These are phyloP conservation scores for Trichomycterus rosablanca DNA, from an alignment of 2,113 vertebrate species.

Conservation along the genomic window DNA sequence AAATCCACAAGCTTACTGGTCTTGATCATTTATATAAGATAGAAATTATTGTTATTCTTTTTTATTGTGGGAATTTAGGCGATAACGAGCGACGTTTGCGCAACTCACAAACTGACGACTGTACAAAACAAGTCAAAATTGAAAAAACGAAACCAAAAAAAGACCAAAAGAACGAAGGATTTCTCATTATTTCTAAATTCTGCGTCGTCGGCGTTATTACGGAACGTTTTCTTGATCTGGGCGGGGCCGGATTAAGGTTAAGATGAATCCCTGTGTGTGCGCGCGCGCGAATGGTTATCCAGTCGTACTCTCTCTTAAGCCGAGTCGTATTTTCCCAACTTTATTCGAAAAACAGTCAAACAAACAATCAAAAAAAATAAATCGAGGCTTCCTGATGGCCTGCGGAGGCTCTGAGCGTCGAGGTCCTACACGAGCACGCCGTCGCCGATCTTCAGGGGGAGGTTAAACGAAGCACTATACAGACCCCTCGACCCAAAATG, in stretches of 20 bases:
- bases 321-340: not conserved
- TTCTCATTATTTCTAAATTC: no score
- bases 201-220: no score
- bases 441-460: slow-evolving; percentile 82
- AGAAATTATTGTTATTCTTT: slow-evolving; percentile 66
- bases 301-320: not conserved
- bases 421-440: slow-evolving; percentile 59
- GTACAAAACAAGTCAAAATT: no score
- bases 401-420: slow-evolving; percentile 67
- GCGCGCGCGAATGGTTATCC: not conserved
- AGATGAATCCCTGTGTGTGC: no score
- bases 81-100: slow-evolving; percentile 68
- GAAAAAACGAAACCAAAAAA: no score
- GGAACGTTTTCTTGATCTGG: not conserved
- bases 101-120: slow-evolving; percentile 72
- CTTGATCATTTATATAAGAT: slow-evolving; percentile 78
- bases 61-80: no score
- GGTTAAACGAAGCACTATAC: slow-evolving; percentile 98
- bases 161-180: no score
- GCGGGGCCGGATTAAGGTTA: not conserved
- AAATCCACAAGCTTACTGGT: slow-evolving; percentile 81
- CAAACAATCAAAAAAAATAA: slow-evolving; percentile 72
- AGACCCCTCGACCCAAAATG: slow-evolving; percentile 98
- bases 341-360: slow-evolving; percentile 42
- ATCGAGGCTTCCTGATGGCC: slow-evolving; percentile 78